phyloP scores from a whole-genome alignment of 2,888 invertebrate genomes.

The Periphyllus acericola region DNA sequence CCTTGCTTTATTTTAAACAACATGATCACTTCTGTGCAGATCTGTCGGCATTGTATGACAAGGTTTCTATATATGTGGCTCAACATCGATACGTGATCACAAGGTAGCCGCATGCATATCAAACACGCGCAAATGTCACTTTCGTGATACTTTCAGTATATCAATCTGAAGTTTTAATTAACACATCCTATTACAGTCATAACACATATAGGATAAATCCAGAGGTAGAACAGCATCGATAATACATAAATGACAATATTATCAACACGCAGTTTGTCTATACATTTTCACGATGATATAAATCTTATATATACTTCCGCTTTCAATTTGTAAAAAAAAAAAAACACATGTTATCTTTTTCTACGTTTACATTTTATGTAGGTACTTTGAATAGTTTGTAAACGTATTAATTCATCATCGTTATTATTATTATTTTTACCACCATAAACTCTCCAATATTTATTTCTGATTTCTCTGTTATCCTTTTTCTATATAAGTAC shows the following conservation, averaged over 20 bases:
- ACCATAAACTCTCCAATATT: background rate
- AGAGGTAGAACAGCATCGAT: background rate
- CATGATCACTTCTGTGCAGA: conserved; percentile 6
- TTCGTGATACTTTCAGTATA: conserved; percentile 40
- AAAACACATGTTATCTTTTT: background rate
- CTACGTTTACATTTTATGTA: background rate
- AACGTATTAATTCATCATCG: too few species aligned
- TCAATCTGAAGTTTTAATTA: conserved; percentile 45
- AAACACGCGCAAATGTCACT: conserved; percentile 38
- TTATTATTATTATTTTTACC: background rate
- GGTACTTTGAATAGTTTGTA: too few species aligned
- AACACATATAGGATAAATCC: background rate
- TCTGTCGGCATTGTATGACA: conserved; percentile 39
- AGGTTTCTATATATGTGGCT: conserved; percentile 40
- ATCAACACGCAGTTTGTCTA: background rate
- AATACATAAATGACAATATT: conserved; percentile 27
- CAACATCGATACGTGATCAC: conserved; percentile 18
- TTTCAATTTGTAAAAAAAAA: background rate
- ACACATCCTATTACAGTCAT: conserved; percentile 51
- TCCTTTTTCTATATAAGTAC: too few species aligned
- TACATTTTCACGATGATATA: background rate
- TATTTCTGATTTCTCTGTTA: background rate
- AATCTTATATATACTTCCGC: background rate
- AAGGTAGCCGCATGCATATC: conserved; percentile 43
- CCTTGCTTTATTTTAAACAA: conserved; percentile 19